Base-by-base conservation (phyloP, 2,113 vertebrate genomes). In the Dissostichus mawsoni region DNA sequence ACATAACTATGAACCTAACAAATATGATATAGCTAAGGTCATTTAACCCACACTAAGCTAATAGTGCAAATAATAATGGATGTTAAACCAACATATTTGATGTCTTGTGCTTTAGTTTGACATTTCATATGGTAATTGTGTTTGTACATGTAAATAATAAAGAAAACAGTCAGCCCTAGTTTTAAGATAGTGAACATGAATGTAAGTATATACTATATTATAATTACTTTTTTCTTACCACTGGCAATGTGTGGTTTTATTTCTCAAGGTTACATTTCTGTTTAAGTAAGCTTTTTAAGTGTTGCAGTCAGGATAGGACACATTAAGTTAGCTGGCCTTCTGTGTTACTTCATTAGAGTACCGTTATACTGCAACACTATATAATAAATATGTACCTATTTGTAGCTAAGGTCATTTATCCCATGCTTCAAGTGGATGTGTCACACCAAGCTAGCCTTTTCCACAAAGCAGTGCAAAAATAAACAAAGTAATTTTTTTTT, bases 311-410 rank as follows among this genome's bases (percentile, higher is more conserved):
- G 74, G 50, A 61, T 6, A 84, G 86, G 79, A 83, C 87, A n/a
- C 36, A 41, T 5, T 1, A 41, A 53, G 52, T 10, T n/a, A 63
- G 81, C 79, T 88, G 91, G 90, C 92, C 91, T 93, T 80, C 79
- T 80, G 83, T 84, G 65, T 13, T 82, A 88, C 82, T 41, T 41
- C 86, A 69, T 80, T 44, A 76, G 48, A 12, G 47, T 4, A 58
- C 68, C 68, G 83, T 76, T 66, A 76, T 2, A 74, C 50, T 12
- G 67, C 66, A 69, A 12, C 23, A 59, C 36, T 63, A 52, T 17
- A 14, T 23, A 10, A 41, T 44, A 48, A n/a, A 25, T 64, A 10
- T 48, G 23, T 20, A 53, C 20, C n/a, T 20, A 4, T 57, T 41
- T 9, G 29, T 1, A 13, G 58, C 58, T 48, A 62, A 66, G 52